phyloP scores from a whole-genome alignment of 1,140 invertebrate species.

The Drosophila azteca region DNA sequence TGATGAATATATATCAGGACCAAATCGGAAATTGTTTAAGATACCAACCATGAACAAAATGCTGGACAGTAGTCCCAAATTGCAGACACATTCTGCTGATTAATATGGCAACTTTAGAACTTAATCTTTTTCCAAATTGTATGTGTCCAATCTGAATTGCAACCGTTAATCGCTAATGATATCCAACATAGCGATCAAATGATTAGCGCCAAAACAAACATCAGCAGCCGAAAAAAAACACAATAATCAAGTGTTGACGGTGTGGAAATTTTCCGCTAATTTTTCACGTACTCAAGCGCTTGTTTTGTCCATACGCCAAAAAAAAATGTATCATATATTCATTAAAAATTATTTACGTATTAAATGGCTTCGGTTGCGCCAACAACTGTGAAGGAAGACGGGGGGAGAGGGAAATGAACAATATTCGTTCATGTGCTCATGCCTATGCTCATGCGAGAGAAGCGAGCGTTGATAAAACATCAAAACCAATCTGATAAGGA shows the following conservation, averaged over 20 bases:
- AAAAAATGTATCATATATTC: slow-evolving; percentile 72
- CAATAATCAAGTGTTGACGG: slow-evolving; percentile 62
- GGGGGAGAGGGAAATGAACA: slow-evolving; percentile 13
- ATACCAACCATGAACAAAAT: not conserved
- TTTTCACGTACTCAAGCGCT: slow-evolving; percentile 69
- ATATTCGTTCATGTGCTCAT: slow-evolving; percentile 16
- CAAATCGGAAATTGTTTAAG: not conserved
- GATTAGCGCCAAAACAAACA: slow-evolving; percentile 7
- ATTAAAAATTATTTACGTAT: slow-evolving; percentile 80
- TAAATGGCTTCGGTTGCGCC: no score
- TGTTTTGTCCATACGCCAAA: slow-evolving; percentile 38
- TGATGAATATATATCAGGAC: no score
- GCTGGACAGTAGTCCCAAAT: no score
- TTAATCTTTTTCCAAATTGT: not conserved
- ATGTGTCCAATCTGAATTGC: slow-evolving; percentile 3
- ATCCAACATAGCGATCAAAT: not conserved
- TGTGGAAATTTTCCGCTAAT: slow-evolving; percentile 68
- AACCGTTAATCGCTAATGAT: slow-evolving; percentile 20
- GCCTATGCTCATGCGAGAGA: slow-evolving; percentile 8
- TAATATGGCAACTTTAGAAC: no score
- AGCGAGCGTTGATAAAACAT: slow-evolving; percentile 76
- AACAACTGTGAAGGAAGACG: slow-evolving; percentile 2
- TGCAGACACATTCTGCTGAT: no score
- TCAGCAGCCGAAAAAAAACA: slow-evolving; percentile 32
- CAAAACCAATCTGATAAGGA: slow-evolving; percentile 80